Percentiles rank a stretch among this genome's conserved stretches.
Evolutionary conservation across 1,140 invertebrate genomes (phyloP).

Genomic region (Aphelenchoides avenae): DNA sequence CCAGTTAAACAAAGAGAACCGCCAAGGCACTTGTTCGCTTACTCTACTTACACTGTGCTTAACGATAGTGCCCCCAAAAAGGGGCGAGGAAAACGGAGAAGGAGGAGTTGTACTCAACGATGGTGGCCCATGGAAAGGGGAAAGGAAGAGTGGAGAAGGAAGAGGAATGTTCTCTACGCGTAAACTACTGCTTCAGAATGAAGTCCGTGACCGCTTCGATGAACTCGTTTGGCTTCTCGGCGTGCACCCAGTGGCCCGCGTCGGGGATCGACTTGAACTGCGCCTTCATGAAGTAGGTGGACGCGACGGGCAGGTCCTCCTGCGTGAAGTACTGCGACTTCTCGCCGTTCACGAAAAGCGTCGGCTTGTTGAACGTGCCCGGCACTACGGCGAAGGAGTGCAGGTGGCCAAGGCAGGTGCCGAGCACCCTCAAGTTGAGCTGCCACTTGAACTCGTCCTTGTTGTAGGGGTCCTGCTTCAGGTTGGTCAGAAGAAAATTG

Average conservation of each 20-base stretch:
- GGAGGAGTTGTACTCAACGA: too few relatives aligned
- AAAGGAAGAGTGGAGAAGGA: too few relatives aligned
- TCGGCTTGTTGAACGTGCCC: constrained; percentile 27
- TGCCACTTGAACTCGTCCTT: constrained; percentile 69
- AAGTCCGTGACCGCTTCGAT: constrained; percentile 63
- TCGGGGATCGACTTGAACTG: constrained; percentile 71
- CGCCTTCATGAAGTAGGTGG: constrained; percentile 72
- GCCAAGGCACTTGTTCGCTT: too few relatives aligned
- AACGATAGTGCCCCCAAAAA: too few relatives aligned
- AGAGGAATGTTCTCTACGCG: constrained; percentile 18
- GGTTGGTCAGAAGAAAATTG: constrained; percentile 75
- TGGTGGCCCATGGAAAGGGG: too few relatives aligned
- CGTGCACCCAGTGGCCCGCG: constrained; percentile 84
- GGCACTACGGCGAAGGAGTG: constrained; percentile 60
- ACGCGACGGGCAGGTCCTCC: constrained; percentile 69
- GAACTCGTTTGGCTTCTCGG: constrained; percentile 79
- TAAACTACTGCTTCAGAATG: constrained; percentile 21
- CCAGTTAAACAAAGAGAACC: too few relatives aligned
- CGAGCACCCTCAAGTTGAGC: constrained; percentile 70
- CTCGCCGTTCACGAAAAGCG: constrained; percentile 34
- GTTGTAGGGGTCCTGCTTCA: constrained; percentile 64
- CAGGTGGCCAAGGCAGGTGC: constrained; percentile 66
- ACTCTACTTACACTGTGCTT: too few relatives aligned
- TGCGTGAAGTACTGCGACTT: constrained; percentile 58
- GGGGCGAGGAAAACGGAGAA: too few relatives aligned